Evolutionary conservation across 2,797 vertebrate genomes (phyloP), one percentile per base, ranked within the genome.

Genomic region (Sebastiscus tertius): DNA sequence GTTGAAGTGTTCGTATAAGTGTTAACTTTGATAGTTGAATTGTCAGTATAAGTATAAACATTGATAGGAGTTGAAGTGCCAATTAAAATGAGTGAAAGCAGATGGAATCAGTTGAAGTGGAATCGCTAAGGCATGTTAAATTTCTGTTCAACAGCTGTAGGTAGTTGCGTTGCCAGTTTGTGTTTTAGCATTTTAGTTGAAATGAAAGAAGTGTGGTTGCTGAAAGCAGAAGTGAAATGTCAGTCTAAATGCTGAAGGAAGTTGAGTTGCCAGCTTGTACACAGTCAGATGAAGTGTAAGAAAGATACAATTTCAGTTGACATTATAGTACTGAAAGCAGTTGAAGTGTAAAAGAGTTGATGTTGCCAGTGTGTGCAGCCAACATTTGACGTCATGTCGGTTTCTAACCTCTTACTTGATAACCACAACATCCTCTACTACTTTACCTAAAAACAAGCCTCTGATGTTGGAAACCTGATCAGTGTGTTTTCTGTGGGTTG

Each of bases 391-490:
- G 8, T 58, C 42, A 29, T 24, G 42, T 8, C 1, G 20, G 22
- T 82, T 67, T 60, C 64, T 20, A 8, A 26, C n/a, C 36, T 0
- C 42, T 46, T 46, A 46, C 54, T 16, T 4, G 3, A 70, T 20
- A 59, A 71, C 24, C 72, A 20, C 6, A 8, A 46, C 66, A 42
- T 0, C 9, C 5, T 66, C 26, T 14, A 72, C 63, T 65, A 6
- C 33, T 39, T 9, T 24, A 71, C 39, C 36, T 24, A 9, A 24
- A 54, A 80, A 82, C 61, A 62, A 75, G 62, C 49, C 27, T 60
- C 9, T 59, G 14, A 58, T 46, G 67, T 36, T 64, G 11, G 75
- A 79, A 77, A 89, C 68, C 18, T 75, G 79, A 84, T 75, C 66
- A 5, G 33, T 29, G 74, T 73, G 65, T 85, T 82, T 86, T 79